Percentiles rank a stretch among this genome's conserved stretches.
phyloP scores from a whole-genome alignment of 2,797 vertebrate species.

The Columba guinea region DNA sequence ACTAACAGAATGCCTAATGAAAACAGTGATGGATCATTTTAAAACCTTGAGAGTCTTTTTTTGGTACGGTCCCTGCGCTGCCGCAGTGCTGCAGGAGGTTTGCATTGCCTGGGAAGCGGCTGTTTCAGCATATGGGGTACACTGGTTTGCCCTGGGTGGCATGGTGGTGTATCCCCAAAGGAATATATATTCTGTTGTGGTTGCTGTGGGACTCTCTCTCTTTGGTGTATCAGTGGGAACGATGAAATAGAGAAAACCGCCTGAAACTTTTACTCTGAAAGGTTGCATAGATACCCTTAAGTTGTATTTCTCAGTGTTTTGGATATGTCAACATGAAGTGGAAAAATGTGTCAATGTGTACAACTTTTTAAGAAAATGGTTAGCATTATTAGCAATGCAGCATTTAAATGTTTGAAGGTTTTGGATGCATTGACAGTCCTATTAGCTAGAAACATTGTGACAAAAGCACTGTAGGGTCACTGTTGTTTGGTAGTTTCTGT shows the following conservation, averaged over 20 bases:
- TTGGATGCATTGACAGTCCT: neutral
- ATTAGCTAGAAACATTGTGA: neutral
- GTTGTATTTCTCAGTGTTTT: neutral
- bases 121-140: rapidly evolving
- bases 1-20: neutral
- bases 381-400: neutral
- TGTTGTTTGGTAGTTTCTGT: neutral
- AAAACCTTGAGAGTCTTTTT: neutral
- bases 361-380: neutral
- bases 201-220: neutral
- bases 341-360: neutral
- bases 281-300: neutral
- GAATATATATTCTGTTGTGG: no score
- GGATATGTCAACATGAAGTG: neutral
- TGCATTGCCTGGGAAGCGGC: rapidly evolving
- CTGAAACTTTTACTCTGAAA: neutral
- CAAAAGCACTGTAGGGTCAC: neutral
- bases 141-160: neutral
- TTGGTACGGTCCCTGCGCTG: rapidly evolving
- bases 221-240: rapidly evolving
- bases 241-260: neutral
- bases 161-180: neutral
- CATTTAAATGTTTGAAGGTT: neutral
- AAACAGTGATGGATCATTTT: neutral
- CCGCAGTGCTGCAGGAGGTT: neutral